These are phyloP conservation scores for Chrysolina haemoptera DNA, from an alignment of 2,888 invertebrate genomes.

Conservation along the genomic window DNA sequence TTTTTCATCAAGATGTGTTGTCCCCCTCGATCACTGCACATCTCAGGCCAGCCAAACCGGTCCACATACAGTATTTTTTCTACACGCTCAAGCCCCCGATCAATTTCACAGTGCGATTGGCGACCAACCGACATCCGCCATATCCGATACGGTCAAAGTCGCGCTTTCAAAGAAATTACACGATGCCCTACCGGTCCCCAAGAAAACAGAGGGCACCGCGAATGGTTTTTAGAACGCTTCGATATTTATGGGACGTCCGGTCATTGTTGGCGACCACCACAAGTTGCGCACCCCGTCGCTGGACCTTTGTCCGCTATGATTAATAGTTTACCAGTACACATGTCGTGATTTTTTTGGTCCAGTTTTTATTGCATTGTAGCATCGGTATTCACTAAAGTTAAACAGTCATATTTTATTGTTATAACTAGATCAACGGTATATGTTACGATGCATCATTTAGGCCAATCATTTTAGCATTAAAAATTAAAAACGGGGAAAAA, in stretches of 20 bases:
- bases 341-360: no score
- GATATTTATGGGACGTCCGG: constrained; percentile 61
- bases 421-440: no score
- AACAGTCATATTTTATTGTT: no score
- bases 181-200: constrained; percentile 52
- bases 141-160: constrained; percentile 13
- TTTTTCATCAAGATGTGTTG: no score
- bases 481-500: no score
- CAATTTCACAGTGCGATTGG: constrained; percentile 20
- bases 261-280: constrained; percentile 56
- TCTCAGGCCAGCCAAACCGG: not conserved
- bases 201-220: constrained; percentile 44
- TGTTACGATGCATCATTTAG: no score
- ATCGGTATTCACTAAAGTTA: no score
- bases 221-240: constrained; percentile 49
- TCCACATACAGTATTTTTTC: not conserved
- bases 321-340: constrained; percentile 39
- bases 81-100: not conserved
- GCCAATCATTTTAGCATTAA: no score
- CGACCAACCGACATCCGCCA: constrained; percentile 13
- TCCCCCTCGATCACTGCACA: no score
- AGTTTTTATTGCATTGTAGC: no score
- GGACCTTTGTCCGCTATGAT: constrained; percentile 54
- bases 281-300: constrained; percentile 53
- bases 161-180: constrained; percentile 15